Evolutionary conservation across 1,140 invertebrate species (phyloP).

Genomic region (Pemphigus obesinymphae): DNA sequence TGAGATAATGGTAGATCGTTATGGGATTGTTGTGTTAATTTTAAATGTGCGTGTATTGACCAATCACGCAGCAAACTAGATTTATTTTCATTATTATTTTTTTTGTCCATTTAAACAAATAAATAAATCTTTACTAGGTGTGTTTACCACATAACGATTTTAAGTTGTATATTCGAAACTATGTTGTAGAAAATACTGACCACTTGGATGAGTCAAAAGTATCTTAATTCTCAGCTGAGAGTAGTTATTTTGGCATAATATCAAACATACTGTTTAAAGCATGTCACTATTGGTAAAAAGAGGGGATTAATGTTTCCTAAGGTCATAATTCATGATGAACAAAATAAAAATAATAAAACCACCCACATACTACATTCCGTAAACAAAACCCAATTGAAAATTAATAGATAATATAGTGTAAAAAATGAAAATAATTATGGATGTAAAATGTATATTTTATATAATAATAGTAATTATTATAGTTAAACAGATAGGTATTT

Average conservation of each 20-base stretch:
- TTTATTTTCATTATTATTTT: background rate
- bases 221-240: slow-evolving; percentile 27
- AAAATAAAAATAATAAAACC: background rate
- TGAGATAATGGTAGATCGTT: background rate
- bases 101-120: slow-evolving; percentile 15
- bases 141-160: background rate
- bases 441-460: background rate
- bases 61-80: background rate
- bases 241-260: background rate
- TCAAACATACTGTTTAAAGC: slow-evolving; percentile 16
- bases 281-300: background rate
- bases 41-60: slow-evolving; percentile 14
- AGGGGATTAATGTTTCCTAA: background rate
- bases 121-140: background rate
- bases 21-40: slow-evolving; percentile 16
- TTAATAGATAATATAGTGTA: background rate
- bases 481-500: too few relatives aligned
- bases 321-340: background rate
- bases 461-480: too few relatives aligned
- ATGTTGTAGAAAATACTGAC: slow-evolving; percentile 11
- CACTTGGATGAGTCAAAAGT: slow-evolving; percentile 13
- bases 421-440: background rate
- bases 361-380: background rate
- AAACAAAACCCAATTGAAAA: background rate
- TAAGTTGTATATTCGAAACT: background rate